phyloP scores from a whole-genome alignment of 2,797 vertebrate genomes.

The Sebastes paucispinis region DNA sequence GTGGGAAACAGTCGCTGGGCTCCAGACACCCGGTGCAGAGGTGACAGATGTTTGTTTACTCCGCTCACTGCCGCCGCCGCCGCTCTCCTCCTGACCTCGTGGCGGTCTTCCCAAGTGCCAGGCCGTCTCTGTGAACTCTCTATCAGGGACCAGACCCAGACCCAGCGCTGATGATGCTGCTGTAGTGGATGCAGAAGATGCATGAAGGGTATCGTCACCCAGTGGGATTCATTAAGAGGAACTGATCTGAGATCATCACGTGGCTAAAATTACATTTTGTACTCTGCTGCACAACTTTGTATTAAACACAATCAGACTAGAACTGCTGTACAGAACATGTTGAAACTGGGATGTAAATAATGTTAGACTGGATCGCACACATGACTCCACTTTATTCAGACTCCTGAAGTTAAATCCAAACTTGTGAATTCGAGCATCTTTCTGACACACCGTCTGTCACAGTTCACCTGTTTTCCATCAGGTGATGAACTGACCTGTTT shows the following conservation, averaged over 20 bases:
- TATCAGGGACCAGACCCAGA: constrained; percentile 33
- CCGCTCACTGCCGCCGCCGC: constrained; percentile 20
- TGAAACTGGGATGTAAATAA: constrained; percentile 64
- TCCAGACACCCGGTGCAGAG: constrained; percentile 90
- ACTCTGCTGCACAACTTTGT: constrained; percentile 35
- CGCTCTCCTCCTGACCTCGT: constrained; percentile 2
- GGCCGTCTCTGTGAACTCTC: constrained; percentile 20
- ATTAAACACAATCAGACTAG: constrained; percentile 28
- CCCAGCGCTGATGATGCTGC: background rate
- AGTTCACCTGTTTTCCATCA: background rate
- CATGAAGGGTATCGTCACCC: background rate
- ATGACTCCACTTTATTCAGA: constrained; percentile 18
- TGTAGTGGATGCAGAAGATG: background rate
- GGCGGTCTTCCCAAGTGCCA: constrained; percentile 55
- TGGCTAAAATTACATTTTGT: constrained; percentile 27
- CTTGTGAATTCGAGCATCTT: constrained; percentile 2
- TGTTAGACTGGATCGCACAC: constrained; percentile 23
- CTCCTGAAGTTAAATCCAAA: background rate
- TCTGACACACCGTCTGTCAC: constrained; percentile 6
- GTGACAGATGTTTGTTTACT: constrained; percentile 83
- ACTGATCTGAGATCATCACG: constrained; percentile 39
- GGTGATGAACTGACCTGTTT: background rate
- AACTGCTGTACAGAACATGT: constrained; percentile 61
- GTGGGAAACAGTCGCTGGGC: constrained; percentile 85
- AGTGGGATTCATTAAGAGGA: background rate